Evolutionary conservation across 2,888 invertebrate genomes (phyloP).

Genomic region (Lasioglossum marginatum): DNA sequence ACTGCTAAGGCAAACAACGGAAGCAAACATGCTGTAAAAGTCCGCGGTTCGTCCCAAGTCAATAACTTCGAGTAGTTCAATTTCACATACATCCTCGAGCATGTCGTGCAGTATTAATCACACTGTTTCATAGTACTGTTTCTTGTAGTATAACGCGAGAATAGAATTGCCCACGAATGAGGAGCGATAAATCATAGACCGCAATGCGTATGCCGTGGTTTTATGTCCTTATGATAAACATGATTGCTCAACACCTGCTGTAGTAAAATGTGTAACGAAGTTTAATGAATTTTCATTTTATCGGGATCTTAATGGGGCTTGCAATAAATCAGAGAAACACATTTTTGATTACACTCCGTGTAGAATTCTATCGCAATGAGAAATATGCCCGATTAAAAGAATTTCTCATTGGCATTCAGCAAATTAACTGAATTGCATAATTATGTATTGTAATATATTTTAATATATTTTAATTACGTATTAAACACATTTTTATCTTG

Average conservation of each 20-base stretch:
- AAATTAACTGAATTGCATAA: not conserved
- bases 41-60: not conserved
- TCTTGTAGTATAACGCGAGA: not conserved
- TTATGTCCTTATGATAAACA: not conserved
- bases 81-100: not conserved
- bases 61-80: not conserved
- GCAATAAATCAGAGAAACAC: constrained; percentile 1
- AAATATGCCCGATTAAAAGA: not conserved
- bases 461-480: too few relatives aligned
- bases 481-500: too few relatives aligned
- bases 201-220: not conserved
- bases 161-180: not conserved
- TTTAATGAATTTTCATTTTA: not conserved
- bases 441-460: too few relatives aligned
- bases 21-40: not conserved
- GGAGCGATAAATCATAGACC: not conserved
- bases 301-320: not conserved
- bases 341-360: not conserved
- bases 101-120: not conserved
- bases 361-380: not conserved
- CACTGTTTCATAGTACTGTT: not conserved
- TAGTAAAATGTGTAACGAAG: not conserved
- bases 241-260: not conserved
- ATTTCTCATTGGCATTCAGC: not conserved
- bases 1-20: not conserved